These are phyloP conservation scores for Odontomachus brunneus DNA, from an alignment of 1,140 invertebrate species.

Conservation along the genomic window DNA sequence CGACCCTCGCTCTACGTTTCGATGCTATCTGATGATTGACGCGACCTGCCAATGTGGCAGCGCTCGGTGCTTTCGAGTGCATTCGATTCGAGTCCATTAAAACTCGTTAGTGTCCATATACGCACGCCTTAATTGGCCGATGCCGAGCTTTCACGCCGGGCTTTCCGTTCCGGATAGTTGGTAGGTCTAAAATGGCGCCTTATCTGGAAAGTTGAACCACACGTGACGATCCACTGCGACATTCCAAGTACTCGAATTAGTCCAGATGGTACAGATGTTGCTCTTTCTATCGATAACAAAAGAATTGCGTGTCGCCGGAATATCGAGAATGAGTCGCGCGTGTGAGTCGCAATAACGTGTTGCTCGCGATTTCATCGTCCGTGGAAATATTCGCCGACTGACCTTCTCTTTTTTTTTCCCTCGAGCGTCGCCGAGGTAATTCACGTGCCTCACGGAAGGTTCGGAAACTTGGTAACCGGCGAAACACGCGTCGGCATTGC, in stretches of 20 bases:
- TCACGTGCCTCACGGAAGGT: constrained; percentile 19
- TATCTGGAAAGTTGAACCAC: neutral
- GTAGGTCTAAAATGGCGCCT: constrained; percentile 7
- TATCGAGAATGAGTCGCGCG: too few relatives aligned
- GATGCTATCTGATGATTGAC: constrained; percentile 75
- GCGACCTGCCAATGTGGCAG: constrained; percentile 70
- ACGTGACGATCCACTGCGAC: too few relatives aligned
- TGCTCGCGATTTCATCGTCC: neutral
- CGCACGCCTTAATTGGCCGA: constrained; percentile 69
- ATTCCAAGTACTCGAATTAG: too few relatives aligned
- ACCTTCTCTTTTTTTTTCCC: neutral
- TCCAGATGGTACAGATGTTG: too few relatives aligned
- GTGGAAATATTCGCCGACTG: neutral
- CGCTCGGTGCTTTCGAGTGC: constrained; percentile 58
- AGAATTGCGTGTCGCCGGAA: too few relatives aligned
- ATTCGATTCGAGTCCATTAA: constrained; percentile 73
- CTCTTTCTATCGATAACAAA: too few relatives aligned
- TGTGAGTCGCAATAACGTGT: too few relatives aligned
- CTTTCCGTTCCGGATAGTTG: neutral
- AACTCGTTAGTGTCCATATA: constrained; percentile 69
- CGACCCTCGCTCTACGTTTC: constrained; percentile 70
- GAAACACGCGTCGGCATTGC: neutral
- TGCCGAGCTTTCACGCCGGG: constrained; percentile 40
- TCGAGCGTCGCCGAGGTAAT: neutral
- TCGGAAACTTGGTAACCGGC: neutral